Percentiles rank a stretch among this genome's conserved stretches.
These are phyloP conservation scores for Dolomedes plantarius DNA, from an alignment of 2,888 invertebrate genomes.

Conservation along the genomic window DNA sequence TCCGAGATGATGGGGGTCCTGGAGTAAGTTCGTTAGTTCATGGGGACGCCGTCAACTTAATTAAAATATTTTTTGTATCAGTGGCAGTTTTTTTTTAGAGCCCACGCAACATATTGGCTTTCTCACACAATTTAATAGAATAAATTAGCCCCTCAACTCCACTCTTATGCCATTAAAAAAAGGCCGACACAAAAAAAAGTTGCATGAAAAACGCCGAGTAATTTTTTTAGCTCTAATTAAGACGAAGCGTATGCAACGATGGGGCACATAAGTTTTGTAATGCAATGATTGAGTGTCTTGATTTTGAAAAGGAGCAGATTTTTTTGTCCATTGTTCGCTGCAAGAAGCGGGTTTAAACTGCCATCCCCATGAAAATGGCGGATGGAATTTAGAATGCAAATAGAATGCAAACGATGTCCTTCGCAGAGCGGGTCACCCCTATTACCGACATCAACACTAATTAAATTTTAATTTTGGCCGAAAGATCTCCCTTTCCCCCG, in stretches of 20 bases:
- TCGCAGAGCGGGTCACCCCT: constrained; percentile 31
- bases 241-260: constrained; percentile 39
- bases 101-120: constrained; percentile 33
- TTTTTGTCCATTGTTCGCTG: background rate
- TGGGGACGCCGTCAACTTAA: background rate
- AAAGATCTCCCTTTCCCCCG: constrained; percentile 38
- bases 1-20: background rate
- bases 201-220: background rate
- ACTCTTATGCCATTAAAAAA: constrained; percentile 18
- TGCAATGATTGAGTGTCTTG: background rate
- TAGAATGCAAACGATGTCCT: constrained; percentile 60
- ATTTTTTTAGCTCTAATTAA: constrained; percentile 45
- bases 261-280: constrained; percentile 22
- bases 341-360: too few species aligned
- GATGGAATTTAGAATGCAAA: constrained; percentile 59
- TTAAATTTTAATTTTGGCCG: constrained; percentile 68
- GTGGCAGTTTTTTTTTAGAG: constrained; percentile 15
- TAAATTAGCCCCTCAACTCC: constrained; percentile 20
- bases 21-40: background rate
- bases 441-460: constrained; percentile 69
- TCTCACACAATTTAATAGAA: constrained; percentile 48
- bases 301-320: constrained; percentile 29
- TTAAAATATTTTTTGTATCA: background rate
- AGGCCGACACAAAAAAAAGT: constrained; percentile 9
- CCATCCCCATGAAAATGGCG: constrained; percentile 51